A percentile compares a stretch with the other conserved stretches of the same genome.
phyloP scores from a whole-genome alignment of 2,888 invertebrate genomes.

The Sturmia bella region DNA sequence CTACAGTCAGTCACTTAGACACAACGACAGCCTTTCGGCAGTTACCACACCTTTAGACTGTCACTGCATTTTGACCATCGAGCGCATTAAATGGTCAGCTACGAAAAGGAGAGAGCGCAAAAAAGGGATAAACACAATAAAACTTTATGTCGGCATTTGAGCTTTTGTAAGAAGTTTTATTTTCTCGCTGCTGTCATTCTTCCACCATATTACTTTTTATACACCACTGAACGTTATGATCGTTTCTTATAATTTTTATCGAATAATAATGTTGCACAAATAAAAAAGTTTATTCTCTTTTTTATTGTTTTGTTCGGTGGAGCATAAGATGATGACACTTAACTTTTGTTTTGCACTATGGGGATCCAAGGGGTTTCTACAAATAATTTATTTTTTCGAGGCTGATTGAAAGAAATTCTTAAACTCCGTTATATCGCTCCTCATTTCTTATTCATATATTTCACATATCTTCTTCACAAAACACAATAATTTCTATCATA shows the following conservation, averaged over 20 bases:
- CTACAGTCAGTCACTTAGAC: conserved; percentile 63
- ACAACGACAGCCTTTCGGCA: conserved; percentile 63
- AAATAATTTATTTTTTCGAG: background rate
- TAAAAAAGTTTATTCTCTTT: conserved; percentile 50
- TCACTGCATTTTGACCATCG: conserved; percentile 69
- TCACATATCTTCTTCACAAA: too few relatives aligned
- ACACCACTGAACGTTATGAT: conserved; percentile 63
- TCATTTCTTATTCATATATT: too few relatives aligned
- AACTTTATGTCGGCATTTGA: conserved; percentile 64
- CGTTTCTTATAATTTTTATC: conserved; percentile 78
- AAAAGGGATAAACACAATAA: conserved; percentile 44
- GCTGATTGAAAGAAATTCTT: background rate
- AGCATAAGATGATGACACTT: conserved; percentile 55
- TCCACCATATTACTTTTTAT: conserved; percentile 60
- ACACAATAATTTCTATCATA: too few relatives aligned
- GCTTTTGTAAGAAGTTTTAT: conserved; percentile 62
- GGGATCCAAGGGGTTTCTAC: background rate
- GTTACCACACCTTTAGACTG: conserved; percentile 69
- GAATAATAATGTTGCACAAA: conserved; percentile 71
- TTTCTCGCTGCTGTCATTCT: conserved; percentile 50
- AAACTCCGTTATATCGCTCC: too few relatives aligned
- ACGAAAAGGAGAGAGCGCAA: conserved; percentile 27
- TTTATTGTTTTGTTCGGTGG: conserved; percentile 41
- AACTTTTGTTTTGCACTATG: conserved; percentile 46
- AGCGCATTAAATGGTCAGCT: conserved; percentile 65